Conservation (phyloP, 2,888 invertebrate species). For the Parnassius glacialis region DNA sequence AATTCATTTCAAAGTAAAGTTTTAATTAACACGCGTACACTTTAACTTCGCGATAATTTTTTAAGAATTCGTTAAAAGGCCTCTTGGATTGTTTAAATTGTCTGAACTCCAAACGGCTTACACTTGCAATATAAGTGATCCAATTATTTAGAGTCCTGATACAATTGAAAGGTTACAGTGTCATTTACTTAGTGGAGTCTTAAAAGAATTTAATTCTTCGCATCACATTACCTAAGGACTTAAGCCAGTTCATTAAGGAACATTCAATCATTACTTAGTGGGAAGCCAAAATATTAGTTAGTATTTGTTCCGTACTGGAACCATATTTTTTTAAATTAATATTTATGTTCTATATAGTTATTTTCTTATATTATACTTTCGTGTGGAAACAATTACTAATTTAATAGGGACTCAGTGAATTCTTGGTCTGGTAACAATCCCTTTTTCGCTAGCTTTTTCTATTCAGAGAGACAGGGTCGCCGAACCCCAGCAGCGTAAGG, state of each 20-base stretch:
- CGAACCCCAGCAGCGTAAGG: too few species aligned
- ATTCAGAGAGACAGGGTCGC: too few species aligned
- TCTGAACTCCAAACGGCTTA: constrained; percentile 7
- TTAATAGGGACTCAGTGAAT: too few species aligned
- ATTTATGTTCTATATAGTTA: too few species aligned
- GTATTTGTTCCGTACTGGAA: too few species aligned
- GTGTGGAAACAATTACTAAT: too few species aligned
- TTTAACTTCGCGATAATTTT: constrained; percentile 10
- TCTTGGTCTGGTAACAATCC: too few species aligned
- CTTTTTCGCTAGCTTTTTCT: too few species aligned
- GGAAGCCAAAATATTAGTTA: constrained; percentile 27
- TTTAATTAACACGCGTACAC: constrained; percentile 14
- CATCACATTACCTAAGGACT: constrained; percentile 62
- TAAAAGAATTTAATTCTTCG: constrained; percentile 49
- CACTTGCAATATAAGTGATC: constrained; percentile 32
- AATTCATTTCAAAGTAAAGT: neutral
- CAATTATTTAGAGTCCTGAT: constrained; percentile 31
- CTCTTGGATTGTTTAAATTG: constrained; percentile 12
- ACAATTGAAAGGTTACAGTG: constrained; percentile 43
- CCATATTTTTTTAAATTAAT: too few species aligned
- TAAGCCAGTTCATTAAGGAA: constrained; percentile 64
- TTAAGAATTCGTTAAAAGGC: constrained; percentile 16
- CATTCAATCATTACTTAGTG: constrained; percentile 66
- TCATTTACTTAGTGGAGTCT: constrained; percentile 40
- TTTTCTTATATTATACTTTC: too few species aligned